Percentiles rank a stretch among this genome's conserved stretches.
Evolutionary conservation across 2,797 vertebrate species (phyloP).

Genomic region (Lepidocolaptes lacrymiger): DNA sequence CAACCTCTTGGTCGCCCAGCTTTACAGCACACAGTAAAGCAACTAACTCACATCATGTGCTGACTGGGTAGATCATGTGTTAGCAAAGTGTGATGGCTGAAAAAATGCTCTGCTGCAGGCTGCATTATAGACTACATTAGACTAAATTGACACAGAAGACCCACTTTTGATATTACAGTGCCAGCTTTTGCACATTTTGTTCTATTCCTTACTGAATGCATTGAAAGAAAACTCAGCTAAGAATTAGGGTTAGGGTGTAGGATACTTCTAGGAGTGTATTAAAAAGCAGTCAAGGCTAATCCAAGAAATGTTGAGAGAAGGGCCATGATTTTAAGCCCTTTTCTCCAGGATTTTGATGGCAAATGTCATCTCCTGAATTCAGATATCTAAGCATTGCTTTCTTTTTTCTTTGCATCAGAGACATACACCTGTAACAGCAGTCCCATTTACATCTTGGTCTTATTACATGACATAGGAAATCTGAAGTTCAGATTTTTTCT

Average conservation of each 20-base stretch:
- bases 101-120: neutral
- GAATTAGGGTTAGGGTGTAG: neutral
- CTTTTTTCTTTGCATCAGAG: neutral
- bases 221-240: neutral
- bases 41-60: neutral
- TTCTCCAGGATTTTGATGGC: neutral
- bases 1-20: neutral
- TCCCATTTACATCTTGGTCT: neutral
- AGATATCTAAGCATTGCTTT: neutral
- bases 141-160: neutral
- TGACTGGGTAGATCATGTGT: neutral
- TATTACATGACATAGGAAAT: neutral
- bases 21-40: neutral
- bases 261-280: neutral
- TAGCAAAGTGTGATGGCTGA: neutral
- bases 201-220: neutral
- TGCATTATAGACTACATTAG: neutral
- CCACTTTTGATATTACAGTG: neutral
- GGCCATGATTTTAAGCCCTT: neutral
- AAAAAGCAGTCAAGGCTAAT: neutral
- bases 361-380: neutral
- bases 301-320: neutral
- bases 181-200: neutral
- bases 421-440: neutral
- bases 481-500: neutral